Evolutionary conservation across 2,888 invertebrate species (phyloP), one percentile per base, ranked within the genome.

Genomic region (Nomada fabriciana): DNA sequence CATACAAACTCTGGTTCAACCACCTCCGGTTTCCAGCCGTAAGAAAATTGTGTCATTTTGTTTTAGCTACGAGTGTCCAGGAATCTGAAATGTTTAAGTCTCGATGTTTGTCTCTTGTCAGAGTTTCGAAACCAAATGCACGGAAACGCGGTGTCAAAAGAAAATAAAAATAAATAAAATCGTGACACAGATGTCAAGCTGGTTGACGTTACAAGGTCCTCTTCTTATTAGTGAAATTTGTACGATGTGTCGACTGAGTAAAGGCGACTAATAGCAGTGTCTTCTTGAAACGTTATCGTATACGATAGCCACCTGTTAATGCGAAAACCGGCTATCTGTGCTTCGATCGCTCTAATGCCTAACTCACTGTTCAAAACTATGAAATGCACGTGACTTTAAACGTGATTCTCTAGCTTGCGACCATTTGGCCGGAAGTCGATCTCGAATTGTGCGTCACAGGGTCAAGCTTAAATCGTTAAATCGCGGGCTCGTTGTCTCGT

Each of bases 21-120:
- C 64, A 92, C 88, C 59, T 89, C 89, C 70, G 75, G 83, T 68
- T 86, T 91, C 92, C 92, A 92, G 57, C 92, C 92, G 74, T 91
- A 92, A 2, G 85, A 79, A 11, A 71, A 59, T 42, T 76, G 29
- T 70, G 57, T 80, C 86, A 87, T 87, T 81, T 71, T 85, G 59
- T 20, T 36, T 55, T 55, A 64, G 71, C 18, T 57, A 73, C 15
- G 63, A 65, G 20, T 76, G 59, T 69, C 52, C 72, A 69, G 74
- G 57, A 61, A 60, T 67, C 71, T 68, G 63, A 68, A 76, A 72
- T 42, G 15, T 60, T 55, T 18, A 47, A 47, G 47, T 47, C 15
- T 47, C 47, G 36, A 36, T 36, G 36, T 36, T 36, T 52, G 18
- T 52, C n/a, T 18, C 43, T 10, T 53, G 50, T 70, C 64, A 70